Evolutionary conservation across 2,113 vertebrate genomes (phyloP).

Genomic region (Saguinus midas): DNA sequence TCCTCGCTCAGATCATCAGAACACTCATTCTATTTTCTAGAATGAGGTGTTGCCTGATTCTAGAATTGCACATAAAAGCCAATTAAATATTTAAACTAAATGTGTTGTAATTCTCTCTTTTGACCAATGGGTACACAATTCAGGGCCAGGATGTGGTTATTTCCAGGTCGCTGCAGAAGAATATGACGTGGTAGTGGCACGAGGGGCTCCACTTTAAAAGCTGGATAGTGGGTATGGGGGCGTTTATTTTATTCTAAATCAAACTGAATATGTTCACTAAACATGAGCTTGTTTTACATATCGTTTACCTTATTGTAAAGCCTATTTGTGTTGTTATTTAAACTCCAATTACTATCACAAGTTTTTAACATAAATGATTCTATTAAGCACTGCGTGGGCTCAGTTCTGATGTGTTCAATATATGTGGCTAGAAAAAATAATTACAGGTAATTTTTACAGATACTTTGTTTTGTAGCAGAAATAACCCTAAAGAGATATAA

Average conservation of each 20-base stretch:
- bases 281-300: background rate
- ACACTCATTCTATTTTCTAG: background rate
- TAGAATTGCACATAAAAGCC: background rate
- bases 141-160: no score
- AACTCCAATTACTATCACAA: background rate
- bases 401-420: background rate
- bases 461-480: conserved; percentile 24
- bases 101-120: background rate
- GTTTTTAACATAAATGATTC: background rate
- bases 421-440: background rate
- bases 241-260: background rate
- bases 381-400: background rate
- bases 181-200: fast-evolving
- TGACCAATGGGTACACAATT: background rate
- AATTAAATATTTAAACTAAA: background rate
- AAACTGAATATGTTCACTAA: background rate
- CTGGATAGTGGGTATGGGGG: background rate
- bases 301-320: background rate
- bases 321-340: background rate
- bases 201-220: background rate
- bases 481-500: background rate
- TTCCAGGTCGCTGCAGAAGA: background rate
- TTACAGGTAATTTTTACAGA: background rate
- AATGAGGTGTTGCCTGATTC: background rate
- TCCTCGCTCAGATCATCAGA: background rate